Base-by-base conservation (phyloP, 2,888 invertebrate genomes). In the Morinoia aosen region DNA sequence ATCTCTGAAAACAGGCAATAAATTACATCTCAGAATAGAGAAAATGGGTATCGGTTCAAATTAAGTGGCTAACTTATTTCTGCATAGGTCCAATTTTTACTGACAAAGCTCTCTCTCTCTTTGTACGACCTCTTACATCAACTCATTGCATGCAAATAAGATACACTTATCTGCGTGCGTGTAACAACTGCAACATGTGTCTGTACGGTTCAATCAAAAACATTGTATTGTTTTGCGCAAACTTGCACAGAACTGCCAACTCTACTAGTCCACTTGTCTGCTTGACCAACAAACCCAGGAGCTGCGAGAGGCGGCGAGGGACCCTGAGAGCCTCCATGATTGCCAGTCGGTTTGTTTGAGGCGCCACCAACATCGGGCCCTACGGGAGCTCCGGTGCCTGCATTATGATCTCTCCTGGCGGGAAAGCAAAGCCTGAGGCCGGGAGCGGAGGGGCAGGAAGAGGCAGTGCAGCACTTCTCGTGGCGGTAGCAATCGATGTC, bases 401-500 rank as follows among this genome's bases (percentile, higher is more conserved):
- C 61, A 61, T 61, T 61, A 12, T 16, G 1, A 33, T 33, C 33
- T 33, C 25, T 93, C 25, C 12, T 56, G 33, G 93, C 56, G 12
- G 93, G 93, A 57, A 48, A 93, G 93, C 93, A 93, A 57, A 93
- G 57, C 33, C 57, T 56, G 57, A 0, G 33, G 33, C 56, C 93
- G 33, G 57, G n/a, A 11, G 57, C n/a, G 25, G 56, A 33, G 33
- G 93, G 93, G 57, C 93, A 93, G 33, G 16, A 57, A 14, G 93
- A 25, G 19, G 57, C 25, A 33, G 56, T n/a, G 57, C 93, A 93
- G 57, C 93, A 93, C n/a, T 57, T 56, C 93, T 93, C 93, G 57
- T 93, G 93, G 93, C 57, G 56, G 58, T 93, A 93, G 93, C 93
- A 93, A 33, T 57, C 93, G n/a, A 93, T 57, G 93, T 93, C 93